These are phyloP conservation scores for Dinocampus coccinellae DNA, from an alignment of 2,888 invertebrate species.

Conservation along the genomic window DNA sequence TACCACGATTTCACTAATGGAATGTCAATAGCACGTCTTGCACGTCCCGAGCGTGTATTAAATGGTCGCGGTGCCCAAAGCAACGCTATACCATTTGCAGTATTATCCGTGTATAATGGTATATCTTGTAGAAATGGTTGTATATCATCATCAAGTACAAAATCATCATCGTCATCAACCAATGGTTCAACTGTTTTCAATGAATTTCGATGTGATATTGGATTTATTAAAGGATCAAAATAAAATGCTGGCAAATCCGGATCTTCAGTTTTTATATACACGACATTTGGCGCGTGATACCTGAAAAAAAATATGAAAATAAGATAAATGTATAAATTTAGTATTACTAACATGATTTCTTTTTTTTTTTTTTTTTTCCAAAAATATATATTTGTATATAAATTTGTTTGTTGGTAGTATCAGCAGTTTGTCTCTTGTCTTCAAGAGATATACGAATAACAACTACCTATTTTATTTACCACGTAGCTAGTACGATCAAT, in stretches of 20 bases:
- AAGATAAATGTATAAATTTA: neutral
- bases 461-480: slow-evolving; percentile 71
- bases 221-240: slow-evolving; percentile 99
- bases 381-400: neutral
- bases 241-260: slow-evolving; percentile 99
- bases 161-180: slow-evolving; percentile 95
- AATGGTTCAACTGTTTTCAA: slow-evolving; percentile 87
- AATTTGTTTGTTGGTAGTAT: slow-evolving; percentile 70
- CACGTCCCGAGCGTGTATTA: slow-evolving; percentile 93
- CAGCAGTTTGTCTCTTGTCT: slow-evolving; percentile 72
- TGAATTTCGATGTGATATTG: slow-evolving; percentile 95
- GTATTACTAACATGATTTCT: neutral
- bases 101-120: slow-evolving; percentile 97
- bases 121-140: slow-evolving; percentile 95
- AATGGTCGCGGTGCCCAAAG: slow-evolving; percentile 99
- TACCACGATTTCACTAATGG: slow-evolving; percentile 99
- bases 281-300: slow-evolving; percentile 99
- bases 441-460: slow-evolving; percentile 72
- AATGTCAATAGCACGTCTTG: slow-evolving; percentile 94
- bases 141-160: slow-evolving; percentile 89
- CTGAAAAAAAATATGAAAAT: slow-evolving; percentile 70
- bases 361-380: too few species aligned
- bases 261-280: slow-evolving; percentile 99
- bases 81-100: slow-evolving; percentile 97
- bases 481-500: slow-evolving; percentile 73